Evolutionary conservation across 2,113 vertebrate genomes (phyloP).

Genomic region (Cynoglossus semilaevis): DNA sequence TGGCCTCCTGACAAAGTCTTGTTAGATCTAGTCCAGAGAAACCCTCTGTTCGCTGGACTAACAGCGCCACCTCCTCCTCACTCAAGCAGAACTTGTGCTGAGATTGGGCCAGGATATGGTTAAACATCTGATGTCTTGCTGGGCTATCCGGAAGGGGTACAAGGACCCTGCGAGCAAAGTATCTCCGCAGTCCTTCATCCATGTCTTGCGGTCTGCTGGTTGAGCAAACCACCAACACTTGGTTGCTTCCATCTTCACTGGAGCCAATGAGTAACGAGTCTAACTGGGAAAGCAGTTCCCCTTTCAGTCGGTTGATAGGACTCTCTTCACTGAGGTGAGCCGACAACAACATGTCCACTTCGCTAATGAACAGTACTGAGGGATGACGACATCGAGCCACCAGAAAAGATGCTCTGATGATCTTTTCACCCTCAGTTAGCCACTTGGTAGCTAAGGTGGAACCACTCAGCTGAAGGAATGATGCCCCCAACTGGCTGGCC

Average conservation of each 20-base stretch:
- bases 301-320: slow-evolving; percentile 88
- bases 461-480: slow-evolving; percentile 88
- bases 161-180: slow-evolving; percentile 93
- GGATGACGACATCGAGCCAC: slow-evolving; percentile 93
- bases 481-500: slow-evolving; percentile 91
- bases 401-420: slow-evolving; percentile 90
- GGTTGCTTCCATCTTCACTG: slow-evolving; percentile 83
- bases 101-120: slow-evolving; percentile 92
- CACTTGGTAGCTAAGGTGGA: slow-evolving; percentile 92
- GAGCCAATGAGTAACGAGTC: slow-evolving; percentile 90
- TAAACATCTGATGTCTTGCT: slow-evolving; percentile 92
- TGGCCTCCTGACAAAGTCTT: slow-evolving; percentile 93
- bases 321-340: slow-evolving; percentile 90
- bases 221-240: slow-evolving; percentile 93
- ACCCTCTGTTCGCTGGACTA: slow-evolving; percentile 94
- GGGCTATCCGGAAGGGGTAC: slow-evolving; percentile 91
- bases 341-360: slow-evolving; percentile 93
- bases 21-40: slow-evolving; percentile 94
- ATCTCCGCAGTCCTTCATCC: slow-evolving; percentile 93
- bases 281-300: slow-evolving; percentile 92
- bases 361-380: slow-evolving; percentile 92
- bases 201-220: slow-evolving; percentile 96
- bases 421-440: slow-evolving; percentile 91
- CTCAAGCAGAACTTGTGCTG: slow-evolving; percentile 98
- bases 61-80: slow-evolving; percentile 94